A percentile compares a stretch with the other conserved stretches of the same genome.
phyloP scores from a whole-genome alignment of 2,797 vertebrate species.

The Mus caroli region DNA sequence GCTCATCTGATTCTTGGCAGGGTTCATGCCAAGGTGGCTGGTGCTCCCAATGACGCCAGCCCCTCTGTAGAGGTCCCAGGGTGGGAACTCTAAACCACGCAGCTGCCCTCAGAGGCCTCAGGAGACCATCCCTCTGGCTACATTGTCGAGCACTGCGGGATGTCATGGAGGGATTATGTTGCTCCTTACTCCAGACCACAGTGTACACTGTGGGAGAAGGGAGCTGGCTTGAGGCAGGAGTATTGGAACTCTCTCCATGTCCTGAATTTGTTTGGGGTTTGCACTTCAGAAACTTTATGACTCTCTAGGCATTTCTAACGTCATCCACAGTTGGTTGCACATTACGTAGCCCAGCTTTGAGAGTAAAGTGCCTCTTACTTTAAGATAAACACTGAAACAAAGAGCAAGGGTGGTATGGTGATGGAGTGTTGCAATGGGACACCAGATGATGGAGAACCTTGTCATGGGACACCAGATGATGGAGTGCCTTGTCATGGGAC shows the following conservation, averaged over 20 bases:
- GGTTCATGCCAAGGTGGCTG: background rate
- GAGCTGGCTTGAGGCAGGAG: slow-evolving; percentile 35
- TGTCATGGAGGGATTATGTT: background rate
- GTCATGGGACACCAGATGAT: background rate
- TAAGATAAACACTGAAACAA: background rate
- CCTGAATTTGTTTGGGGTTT: slow-evolving; percentile 56
- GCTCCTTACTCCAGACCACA: slow-evolving; percentile 48
- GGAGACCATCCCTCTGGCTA: background rate
- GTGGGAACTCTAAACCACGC: background rate
- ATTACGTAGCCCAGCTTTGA: background rate
- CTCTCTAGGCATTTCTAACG: slow-evolving; percentile 39
- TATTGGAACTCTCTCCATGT: background rate
- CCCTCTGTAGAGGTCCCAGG: background rate
- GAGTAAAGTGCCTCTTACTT: background rate
- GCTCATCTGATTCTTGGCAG: background rate
- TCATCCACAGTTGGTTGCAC: slow-evolving; percentile 20
- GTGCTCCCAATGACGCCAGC: background rate
- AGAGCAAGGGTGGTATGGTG: background rate
- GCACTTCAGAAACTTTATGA: background rate
- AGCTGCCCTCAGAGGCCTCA: background rate
- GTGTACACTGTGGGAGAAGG: slow-evolving; percentile 20
- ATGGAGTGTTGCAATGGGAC: background rate
- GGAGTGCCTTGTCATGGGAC: too few species aligned
- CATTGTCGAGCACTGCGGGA: background rate
- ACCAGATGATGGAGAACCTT: background rate